phyloP scores from a whole-genome alignment of 2,888 invertebrate genomes.

The Myopa testacea region DNA sequence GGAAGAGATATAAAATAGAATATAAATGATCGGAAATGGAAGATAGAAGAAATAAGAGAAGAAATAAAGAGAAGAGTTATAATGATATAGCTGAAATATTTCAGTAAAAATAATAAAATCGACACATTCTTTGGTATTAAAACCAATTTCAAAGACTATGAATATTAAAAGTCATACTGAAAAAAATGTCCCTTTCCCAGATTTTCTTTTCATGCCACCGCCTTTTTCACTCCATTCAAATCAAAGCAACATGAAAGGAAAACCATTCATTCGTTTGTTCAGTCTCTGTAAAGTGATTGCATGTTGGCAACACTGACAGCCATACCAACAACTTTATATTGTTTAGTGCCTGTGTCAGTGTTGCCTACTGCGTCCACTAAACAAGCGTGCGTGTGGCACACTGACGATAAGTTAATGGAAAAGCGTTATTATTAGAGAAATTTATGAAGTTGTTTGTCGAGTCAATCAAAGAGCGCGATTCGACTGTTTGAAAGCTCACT shows the following conservation, averaged over 20 bases:
- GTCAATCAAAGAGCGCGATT: constrained; percentile 32
- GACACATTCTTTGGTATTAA: too few species aligned
- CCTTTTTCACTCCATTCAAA: background rate
- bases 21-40: too few species aligned
- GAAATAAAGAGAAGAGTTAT: too few species aligned
- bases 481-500: constrained; percentile 26
- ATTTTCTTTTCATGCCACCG: background rate
- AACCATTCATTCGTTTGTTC: too few species aligned
- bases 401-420: constrained; percentile 47
- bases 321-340: constrained; percentile 3
- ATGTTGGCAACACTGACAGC: constrained; percentile 31
- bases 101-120: too few species aligned
- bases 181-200: background rate
- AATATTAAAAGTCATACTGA: too few species aligned
- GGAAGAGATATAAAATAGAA: too few species aligned
- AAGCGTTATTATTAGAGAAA: constrained; percentile 45
- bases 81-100: too few species aligned
- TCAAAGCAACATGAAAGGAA: too few species aligned
- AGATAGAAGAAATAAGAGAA: too few species aligned
- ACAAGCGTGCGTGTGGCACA: constrained; percentile 45
- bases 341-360: constrained; percentile 4
- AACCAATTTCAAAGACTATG: too few species aligned
- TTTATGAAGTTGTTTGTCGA: constrained; percentile 42
- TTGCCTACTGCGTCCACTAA: constrained; percentile 16
- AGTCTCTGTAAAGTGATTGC: background rate